Base-by-base conservation (phyloP, 2,113 vertebrate species). In the Phaethon lepturus region DNA sequence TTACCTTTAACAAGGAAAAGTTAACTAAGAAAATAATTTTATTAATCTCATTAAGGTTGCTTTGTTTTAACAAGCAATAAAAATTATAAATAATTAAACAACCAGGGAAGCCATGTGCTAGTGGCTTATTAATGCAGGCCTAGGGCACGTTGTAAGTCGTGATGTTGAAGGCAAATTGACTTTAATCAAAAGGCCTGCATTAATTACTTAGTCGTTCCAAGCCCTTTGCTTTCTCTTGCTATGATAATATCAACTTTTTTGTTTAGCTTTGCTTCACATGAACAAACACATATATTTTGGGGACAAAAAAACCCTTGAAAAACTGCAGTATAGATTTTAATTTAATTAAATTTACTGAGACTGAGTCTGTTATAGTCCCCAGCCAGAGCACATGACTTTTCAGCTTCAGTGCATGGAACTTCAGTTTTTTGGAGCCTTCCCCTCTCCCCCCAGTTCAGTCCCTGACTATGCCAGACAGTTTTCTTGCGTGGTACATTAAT, bases 31-130 rank as follows among this genome's bases (percentile, higher is more conserved):
- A 96, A 91, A 95, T 87, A 94, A 96, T 94, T 85, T 69, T 64
- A 76, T 80, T 95, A 94, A 94, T 93, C 93, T 97, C 92, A 90
- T 98, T 95, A 93, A 63, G 53, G 89, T 87, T 82, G n/a, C 44
- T 97, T 97, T 95, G 47, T 95, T 96, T 86, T 63, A 96, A 94
- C n/a, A 96, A 95, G 88, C 42, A 96, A 91, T 95, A 96, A 91
- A 92, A 95, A 76, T 73, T 91, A 88, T 95, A 97, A 97, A 97
- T 98, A 97, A 98, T 96, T 96, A 83, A 98, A 92, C 78, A 96
- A 88, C 86, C 64, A 95, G 90, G 45, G 42, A 95, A 97, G n/a
- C 91, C 87, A 58, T 88, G 63, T 97, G 93, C 93, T 85, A 66
- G 87, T 85, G 80, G 74, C 81, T 97, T 91, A 96, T 96, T 97